Conservation (phyloP, 1,140 invertebrate species). For the Asobara japonica region DNA sequence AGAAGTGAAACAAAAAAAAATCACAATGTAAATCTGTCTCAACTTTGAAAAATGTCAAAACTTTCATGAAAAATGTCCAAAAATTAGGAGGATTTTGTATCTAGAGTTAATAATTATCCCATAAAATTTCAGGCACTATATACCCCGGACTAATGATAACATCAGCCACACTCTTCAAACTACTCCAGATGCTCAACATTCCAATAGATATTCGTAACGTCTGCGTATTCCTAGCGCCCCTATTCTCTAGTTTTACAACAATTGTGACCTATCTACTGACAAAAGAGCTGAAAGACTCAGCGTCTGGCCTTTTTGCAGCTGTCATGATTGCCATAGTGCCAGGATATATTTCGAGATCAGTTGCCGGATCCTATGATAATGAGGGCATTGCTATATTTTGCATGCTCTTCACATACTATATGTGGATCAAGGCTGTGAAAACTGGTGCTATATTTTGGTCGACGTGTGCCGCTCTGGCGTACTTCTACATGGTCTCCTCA, state of each 20-base stretch:
- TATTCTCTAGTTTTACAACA: constrained; percentile 96
- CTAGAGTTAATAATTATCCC: constrained; percentile 21
- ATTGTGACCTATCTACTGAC: constrained; percentile 96
- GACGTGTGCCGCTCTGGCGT: constrained; percentile 88
- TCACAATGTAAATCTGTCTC: too few species aligned
- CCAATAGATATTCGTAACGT: constrained; percentile 97
- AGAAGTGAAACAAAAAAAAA: too few species aligned
- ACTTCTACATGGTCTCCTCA: constrained; percentile 99
- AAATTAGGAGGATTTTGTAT: too few species aligned
- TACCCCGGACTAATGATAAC: constrained; percentile 99
- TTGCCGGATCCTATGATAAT: constrained; percentile 98
- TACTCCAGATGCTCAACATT: constrained; percentile 90
- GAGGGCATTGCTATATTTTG: constrained; percentile 99
- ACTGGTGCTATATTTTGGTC: constrained; percentile 95
- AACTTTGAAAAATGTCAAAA: too few species aligned
- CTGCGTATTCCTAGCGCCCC: constrained; percentile 96
- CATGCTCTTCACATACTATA: constrained; percentile 96
- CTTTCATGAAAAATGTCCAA: too few species aligned
- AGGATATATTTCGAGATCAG: constrained; percentile 96
- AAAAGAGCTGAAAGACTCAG: constrained; percentile 93
- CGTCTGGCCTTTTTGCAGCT: constrained; percentile 92
- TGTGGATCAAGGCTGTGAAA: constrained; percentile 98
- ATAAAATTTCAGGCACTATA: constrained; percentile 74
- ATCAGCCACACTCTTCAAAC: constrained; percentile 89
- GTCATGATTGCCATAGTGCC: constrained; percentile 97